A percentile compares a stretch with the other conserved stretches of the same genome.
Evolutionary conservation across 2,797 vertebrate species (phyloP).

Genomic region (Pangasius larnaudii): DNA sequence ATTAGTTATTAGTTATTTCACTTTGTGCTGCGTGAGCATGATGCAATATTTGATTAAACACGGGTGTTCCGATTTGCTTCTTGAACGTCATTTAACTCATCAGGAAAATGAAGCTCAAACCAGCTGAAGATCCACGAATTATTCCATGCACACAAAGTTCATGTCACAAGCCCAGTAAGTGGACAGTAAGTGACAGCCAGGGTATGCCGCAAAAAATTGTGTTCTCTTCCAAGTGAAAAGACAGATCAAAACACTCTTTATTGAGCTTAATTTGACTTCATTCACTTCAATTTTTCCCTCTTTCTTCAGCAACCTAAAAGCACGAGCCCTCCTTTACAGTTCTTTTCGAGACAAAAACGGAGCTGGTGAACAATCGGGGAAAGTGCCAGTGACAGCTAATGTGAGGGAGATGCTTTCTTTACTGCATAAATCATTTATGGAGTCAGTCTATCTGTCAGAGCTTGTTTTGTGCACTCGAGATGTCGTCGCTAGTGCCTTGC

Average conservation of each 20-base stretch:
- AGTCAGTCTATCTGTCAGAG: conserved; percentile 44
- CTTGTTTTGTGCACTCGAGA: conserved; percentile 42
- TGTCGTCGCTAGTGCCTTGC: not conserved
- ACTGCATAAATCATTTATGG: conserved; percentile 47
- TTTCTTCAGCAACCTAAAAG: conserved; percentile 22
- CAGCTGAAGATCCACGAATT: not conserved
- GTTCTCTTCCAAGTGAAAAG: not conserved
- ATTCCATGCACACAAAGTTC: not conserved
- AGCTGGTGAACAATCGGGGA: conserved; percentile 22
- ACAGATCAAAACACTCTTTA: conserved; percentile 37
- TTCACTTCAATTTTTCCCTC: not conserved
- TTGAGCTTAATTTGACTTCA: conserved; percentile 34
- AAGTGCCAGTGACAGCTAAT: conserved; percentile 43
- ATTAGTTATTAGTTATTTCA: not conserved
- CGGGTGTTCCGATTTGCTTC: not conserved
- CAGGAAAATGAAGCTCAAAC: not conserved
- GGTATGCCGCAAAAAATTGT: conserved; percentile 7
- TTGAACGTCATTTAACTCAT: not conserved
- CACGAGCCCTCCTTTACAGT: not conserved
- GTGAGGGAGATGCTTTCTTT: conserved; percentile 43
- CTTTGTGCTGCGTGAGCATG: not conserved
- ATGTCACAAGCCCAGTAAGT: not conserved
- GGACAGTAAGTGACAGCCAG: conserved; percentile 9
- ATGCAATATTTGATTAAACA: not conserved
- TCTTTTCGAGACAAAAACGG: not conserved